phyloP scores from a whole-genome alignment of 2,797 vertebrate species.

The Buphagus erythrorhynchus region DNA sequence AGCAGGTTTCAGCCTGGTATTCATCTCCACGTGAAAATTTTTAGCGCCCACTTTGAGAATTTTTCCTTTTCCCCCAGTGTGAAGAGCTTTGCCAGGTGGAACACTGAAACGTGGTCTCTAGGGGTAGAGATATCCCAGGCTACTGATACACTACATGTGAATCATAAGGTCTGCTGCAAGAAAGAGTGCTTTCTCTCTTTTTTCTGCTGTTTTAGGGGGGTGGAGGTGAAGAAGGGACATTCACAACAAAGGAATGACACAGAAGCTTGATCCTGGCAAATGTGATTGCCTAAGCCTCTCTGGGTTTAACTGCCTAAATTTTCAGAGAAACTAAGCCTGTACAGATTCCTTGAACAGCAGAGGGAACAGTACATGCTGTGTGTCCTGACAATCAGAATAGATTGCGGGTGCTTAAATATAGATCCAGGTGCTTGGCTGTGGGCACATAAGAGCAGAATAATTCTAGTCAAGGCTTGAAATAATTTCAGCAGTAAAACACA shows the following conservation, averaged over 20 bases:
- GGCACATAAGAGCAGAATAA: not conserved
- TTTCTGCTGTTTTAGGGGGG: not conserved
- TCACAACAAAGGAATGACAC: not conserved
- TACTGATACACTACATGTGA: fast-evolving
- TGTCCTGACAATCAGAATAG: constrained; percentile 22
- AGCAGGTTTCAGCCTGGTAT: not conserved
- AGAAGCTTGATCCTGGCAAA: not conserved
- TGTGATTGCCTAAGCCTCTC: not conserved
- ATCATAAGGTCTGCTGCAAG: not conserved
- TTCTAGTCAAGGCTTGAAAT: not conserved
- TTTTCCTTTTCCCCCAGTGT: not conserved
- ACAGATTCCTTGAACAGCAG: not conserved
- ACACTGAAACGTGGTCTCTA: not conserved
- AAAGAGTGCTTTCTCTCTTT: not conserved
- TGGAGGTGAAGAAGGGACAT: not conserved
- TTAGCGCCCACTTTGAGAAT: not conserved
- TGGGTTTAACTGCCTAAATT: not conserved
- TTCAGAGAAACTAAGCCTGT: not conserved
- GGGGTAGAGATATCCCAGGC: fast-evolving
- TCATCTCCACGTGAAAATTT: not conserved
- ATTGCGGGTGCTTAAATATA: constrained; percentile 36
- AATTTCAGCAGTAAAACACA: not conserved
- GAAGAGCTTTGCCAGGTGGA: not conserved
- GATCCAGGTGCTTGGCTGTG: not conserved
- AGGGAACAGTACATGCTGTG: constrained; percentile 24